Evolutionary conservation across 2,888 invertebrate genomes (phyloP), one percentile per base, ranked within the genome.

Genomic region (Drosophila emarginata): DNA sequence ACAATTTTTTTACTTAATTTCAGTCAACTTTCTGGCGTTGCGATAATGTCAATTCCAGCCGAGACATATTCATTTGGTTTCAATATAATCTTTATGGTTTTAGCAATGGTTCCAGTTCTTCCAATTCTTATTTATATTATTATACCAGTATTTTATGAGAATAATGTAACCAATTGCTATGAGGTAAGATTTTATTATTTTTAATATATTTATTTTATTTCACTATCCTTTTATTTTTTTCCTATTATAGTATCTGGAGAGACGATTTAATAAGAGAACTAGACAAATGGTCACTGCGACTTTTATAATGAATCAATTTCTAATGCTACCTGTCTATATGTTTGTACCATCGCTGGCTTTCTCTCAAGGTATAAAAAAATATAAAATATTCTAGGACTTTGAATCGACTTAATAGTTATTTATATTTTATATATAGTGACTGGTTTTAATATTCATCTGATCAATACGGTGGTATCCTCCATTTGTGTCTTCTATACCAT

Each of bases 401-500:
- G n/a, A 58, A 72, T 36, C 51, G 36, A 71, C 60, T 59, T 63
- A 6, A 64, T 50, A 67, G 65, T n/a, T 14, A 23, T 4, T 23
- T 2, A 2, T 23, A 23, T 23, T 45, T 45, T 90, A 1, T 26
- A 5, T 90, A 45, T 89, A 94, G 94, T 94, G 11, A 94, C 94
- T 11, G 94, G 93, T 1, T 87, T 93, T 12, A 92, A 93, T 71
- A 91, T 94, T 14, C 94, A 94, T 89, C 83, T 93, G 0, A 93
- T 94, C 32, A 93, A 94, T 62, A 80, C 91, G 0, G 89, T 93
- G 1, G 93, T 93, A 3, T 93, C 93, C 26, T 82, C 92, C 12
- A 92, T 94, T n/a, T 94, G 94, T 78, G 93, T 93, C 15, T 93
- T 94, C 83, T 94, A 89, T 52, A 89, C 94, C 0, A 93, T 93